Conservation (phyloP, 2,888 invertebrate genomes). For the Unio pictorum region DNA sequence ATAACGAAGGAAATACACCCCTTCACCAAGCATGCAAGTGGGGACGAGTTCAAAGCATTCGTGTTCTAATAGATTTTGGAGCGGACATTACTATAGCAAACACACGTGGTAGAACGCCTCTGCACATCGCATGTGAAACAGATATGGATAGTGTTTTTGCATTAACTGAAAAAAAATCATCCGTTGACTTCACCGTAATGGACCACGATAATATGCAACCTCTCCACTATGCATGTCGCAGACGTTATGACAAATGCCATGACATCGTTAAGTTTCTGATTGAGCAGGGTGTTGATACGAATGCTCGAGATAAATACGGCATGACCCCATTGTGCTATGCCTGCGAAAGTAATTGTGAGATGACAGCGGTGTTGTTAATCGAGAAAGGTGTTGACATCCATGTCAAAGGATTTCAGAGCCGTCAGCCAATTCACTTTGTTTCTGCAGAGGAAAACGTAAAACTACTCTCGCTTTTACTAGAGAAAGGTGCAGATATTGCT, state of each 20-base stretch:
- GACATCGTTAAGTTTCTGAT: slow-evolving; percentile 4
- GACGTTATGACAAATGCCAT: slow-evolving; percentile 1
- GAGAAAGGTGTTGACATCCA: slow-evolving; percentile 8
- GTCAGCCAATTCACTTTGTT: slow-evolving; percentile 11
- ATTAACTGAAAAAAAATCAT: neutral
- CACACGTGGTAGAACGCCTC: neutral
- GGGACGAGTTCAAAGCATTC: slow-evolving; percentile 3
- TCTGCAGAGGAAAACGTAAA: slow-evolving; percentile 3
- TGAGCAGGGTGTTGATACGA: slow-evolving; percentile 8
- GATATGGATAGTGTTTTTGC: neutral
- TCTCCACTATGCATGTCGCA: slow-evolving; percentile 10
- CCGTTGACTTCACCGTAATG: neutral
- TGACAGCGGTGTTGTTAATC: slow-evolving; percentile 4
- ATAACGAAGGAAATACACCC: slow-evolving; percentile 1
- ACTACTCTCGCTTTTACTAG: slow-evolving; percentile 1
- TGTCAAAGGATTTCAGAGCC: neutral
- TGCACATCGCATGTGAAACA: slow-evolving; percentile 6
- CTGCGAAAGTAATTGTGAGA: slow-evolving; percentile 6
- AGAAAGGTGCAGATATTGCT: slow-evolving; percentile 6
- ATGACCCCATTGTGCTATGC: slow-evolving; percentile 11
- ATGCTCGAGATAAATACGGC: slow-evolving; percentile 1
- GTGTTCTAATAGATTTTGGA: slow-evolving; percentile 2
- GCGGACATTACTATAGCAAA: neutral
- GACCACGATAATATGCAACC: slow-evolving; percentile 9
- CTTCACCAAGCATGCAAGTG: slow-evolving; percentile 9